phyloP scores from a whole-genome alignment of 1,140 invertebrate genomes.

The Camponotus floridanus region DNA sequence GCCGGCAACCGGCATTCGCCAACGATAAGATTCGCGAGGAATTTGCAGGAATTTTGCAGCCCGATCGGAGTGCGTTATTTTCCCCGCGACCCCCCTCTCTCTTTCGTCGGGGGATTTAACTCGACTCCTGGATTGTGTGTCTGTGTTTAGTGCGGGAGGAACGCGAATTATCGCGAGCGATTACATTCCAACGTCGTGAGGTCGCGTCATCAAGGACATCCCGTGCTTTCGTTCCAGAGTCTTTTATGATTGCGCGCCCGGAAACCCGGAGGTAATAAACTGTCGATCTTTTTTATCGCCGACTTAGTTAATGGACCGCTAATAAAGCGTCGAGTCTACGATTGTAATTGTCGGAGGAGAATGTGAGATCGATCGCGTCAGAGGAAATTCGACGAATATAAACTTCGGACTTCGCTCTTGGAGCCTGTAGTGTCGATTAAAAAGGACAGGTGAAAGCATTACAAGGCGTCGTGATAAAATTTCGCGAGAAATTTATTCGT shows the following conservation, averaged over 20 bases:
- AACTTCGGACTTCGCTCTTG: background rate
- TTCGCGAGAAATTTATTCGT: constrained; percentile 34
- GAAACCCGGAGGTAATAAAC: constrained; percentile 31
- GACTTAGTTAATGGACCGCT: constrained; percentile 19
- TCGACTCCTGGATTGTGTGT: background rate
- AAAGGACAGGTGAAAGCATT: constrained; percentile 44
- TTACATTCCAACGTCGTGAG: constrained; percentile 9
- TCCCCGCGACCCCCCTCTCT: background rate
- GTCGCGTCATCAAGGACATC: constrained; percentile 22
- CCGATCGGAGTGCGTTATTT: background rate
- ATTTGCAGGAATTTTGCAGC: background rate
- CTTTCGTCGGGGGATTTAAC: background rate
- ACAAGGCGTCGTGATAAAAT: background rate
- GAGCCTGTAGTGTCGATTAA: background rate
- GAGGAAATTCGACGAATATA: background rate
- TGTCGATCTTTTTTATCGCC: constrained; percentile 5
- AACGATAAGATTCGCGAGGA: too few relatives aligned
- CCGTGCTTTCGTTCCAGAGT: constrained; percentile 12
- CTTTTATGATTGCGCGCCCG: constrained; percentile 41
- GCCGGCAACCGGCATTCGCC: background rate
- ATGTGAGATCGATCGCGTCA: background rate
- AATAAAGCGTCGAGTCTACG: background rate
- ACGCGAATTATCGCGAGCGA: background rate
- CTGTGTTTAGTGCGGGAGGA: background rate
- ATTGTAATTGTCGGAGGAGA: background rate